A percentile compares a stretch with the other conserved stretches of the same genome.
Evolutionary conservation across 2,797 vertebrate species (phyloP).

Genomic region (Valencia hispanica): DNA sequence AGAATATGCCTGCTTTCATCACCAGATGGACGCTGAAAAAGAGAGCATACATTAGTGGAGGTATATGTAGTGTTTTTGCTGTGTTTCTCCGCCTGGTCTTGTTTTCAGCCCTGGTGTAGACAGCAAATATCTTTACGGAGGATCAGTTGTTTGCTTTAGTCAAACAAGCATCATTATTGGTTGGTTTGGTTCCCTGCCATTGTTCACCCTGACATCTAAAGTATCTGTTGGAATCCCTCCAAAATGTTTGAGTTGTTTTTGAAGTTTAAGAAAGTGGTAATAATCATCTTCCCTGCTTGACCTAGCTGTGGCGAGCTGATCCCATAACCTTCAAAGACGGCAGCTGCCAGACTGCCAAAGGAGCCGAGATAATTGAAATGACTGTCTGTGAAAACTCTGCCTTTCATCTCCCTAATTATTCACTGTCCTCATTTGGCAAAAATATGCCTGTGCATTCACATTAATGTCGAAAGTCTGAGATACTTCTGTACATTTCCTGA

Average conservation of each 20-base stretch:
- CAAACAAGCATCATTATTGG: constrained; percentile 25
- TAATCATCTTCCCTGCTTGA: neutral
- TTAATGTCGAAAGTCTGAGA: constrained; percentile 23
- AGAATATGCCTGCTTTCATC: constrained; percentile 36
- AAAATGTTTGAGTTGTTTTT: neutral
- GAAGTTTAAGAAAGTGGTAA: neutral
- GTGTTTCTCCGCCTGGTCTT: constrained; percentile 41
- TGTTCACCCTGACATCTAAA: constrained; percentile 14
- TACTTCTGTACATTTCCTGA: constrained; percentile 21
- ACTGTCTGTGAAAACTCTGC: constrained; percentile 56
- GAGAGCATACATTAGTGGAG: constrained; percentile 16
- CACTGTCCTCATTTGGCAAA: constrained; percentile 64
- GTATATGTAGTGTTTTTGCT: constrained; percentile 52
- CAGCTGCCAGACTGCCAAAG: constrained; percentile 62
- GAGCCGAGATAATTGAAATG: constrained; percentile 70
- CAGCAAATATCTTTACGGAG: constrained; percentile 51
- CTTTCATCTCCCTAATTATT: constrained; percentile 70
- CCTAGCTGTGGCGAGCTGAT: constrained; percentile 40
- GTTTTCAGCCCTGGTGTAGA: constrained; percentile 60
- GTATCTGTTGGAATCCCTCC: neutral
- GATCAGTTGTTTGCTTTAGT: constrained; percentile 40
- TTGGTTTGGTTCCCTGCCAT: constrained; percentile 9
- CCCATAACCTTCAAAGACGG: constrained; percentile 61
- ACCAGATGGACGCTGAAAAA: constrained; percentile 49
- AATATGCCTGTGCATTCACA: constrained; percentile 22